These are phyloP conservation scores for Haplochromis vanheusdeni DNA, from an alignment of 2,113 vertebrate species.

Conservation along the genomic window DNA sequence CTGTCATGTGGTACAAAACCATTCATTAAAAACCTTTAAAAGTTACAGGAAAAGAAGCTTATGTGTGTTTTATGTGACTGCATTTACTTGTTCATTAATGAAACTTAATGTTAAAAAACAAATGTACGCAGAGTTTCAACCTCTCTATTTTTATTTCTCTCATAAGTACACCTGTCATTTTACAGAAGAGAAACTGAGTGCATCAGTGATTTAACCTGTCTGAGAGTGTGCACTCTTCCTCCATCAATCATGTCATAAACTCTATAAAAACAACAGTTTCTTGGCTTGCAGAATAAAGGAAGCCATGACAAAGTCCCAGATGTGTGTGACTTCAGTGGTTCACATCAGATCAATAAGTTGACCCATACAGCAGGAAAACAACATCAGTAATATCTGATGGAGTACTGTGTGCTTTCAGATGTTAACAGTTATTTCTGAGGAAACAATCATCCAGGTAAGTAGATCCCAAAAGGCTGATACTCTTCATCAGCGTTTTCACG, in stretches of 20 bases:
- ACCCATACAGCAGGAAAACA: background rate
- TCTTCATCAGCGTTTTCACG: background rate
- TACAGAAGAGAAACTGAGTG: background rate
- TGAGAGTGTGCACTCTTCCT: background rate
- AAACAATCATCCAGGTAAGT: background rate
- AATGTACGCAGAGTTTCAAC: background rate
- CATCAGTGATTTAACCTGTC: background rate
- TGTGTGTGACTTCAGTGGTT: background rate
- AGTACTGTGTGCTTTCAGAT: background rate
- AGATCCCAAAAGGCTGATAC: background rate
- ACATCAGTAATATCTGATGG: background rate
- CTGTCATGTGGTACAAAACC: background rate
- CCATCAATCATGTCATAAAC: background rate
- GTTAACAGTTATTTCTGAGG: background rate
- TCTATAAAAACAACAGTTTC: fast-evolving
- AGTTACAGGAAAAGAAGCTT: background rate
- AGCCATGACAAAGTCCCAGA: background rate
- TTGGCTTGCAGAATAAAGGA: background rate
- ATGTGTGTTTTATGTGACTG: background rate
- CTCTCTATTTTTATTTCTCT: background rate
- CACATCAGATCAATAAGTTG: background rate
- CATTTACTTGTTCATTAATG: background rate
- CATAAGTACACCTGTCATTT: background rate
- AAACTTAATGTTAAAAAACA: fast-evolving
- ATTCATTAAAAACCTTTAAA: background rate